A percentile compares a stretch with the other conserved stretches of the same genome.
phyloP scores from a whole-genome alignment of 1,140 invertebrate species.

The Delia radicum region DNA sequence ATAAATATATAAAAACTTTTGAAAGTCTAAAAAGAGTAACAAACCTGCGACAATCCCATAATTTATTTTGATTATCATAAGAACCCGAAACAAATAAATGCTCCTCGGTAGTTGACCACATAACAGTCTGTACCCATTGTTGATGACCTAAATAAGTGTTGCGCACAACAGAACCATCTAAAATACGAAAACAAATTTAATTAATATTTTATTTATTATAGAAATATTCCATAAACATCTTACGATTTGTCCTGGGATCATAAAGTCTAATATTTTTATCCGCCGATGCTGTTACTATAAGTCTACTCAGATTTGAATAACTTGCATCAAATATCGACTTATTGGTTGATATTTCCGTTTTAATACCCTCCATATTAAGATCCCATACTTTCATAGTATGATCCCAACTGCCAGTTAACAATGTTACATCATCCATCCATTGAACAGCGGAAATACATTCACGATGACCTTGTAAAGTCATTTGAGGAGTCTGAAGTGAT shows the following conservation, averaged over 20 bases:
- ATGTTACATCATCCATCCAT: constrained; percentile 76
- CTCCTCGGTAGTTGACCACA: constrained; percentile 85
- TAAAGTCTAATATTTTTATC: constrained; percentile 89
- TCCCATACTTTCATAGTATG: constrained; percentile 96
- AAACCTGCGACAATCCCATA: constrained; percentile 95
- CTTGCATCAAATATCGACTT: constrained; percentile 89
- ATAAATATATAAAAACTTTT: too few species aligned
- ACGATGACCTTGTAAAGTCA: constrained; percentile 89
- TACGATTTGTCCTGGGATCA: constrained; percentile 86
- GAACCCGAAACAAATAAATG: constrained; percentile 90
- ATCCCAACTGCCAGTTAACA: constrained; percentile 90
- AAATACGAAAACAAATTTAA: constrained; percentile 15
- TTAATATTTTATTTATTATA: neutral
- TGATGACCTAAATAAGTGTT: constrained; percentile 85
- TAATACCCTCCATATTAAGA: constrained; percentile 77
- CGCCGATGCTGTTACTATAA: constrained; percentile 82
- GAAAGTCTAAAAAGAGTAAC: constrained; percentile 57
- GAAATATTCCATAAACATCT: constrained; percentile 32
- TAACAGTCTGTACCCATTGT: constrained; percentile 87
- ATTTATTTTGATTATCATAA: constrained; percentile 87
- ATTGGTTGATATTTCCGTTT: constrained; percentile 79
- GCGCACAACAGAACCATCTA: constrained; percentile 86
- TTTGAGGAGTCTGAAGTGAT: constrained; percentile 69
- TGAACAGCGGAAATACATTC: constrained; percentile 83
- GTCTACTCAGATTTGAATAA: constrained; percentile 74